Base-by-base conservation (phyloP, 64 coral and sea anemone genomes). In the Dendrophyllia cribrosa region DNA sequence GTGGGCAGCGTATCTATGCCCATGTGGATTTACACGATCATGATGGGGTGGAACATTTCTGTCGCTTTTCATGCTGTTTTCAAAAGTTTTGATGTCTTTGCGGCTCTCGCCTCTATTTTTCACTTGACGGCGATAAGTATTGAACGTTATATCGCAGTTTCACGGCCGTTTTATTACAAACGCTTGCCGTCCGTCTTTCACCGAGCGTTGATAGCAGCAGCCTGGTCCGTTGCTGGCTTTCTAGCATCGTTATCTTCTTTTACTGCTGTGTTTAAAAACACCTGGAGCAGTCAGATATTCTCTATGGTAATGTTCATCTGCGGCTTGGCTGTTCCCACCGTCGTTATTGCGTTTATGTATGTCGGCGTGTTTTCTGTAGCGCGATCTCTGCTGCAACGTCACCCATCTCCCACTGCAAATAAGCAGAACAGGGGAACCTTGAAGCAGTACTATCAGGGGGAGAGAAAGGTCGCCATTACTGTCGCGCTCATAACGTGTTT, bases 81-180 rank as follows among this genome's bases (percentile, higher is more conserved):
- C 15, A 75, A 74, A 49, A 80, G 77, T 22, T 49, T 96, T 59
- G 94, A 96, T 34, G 81, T 91, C 50, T 75, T 96, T 48, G 66
- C 94, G 3, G 94, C 90, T 13, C 61, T 91, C n/a, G 89, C 90
- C 43, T 96, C 94, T n/a, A 82, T 89, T 49, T 69, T 92, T 45
- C 94, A 96, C 14, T 64, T 95, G 64, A 95, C 89, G 7, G 89
- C 79, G 14, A 95, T 95, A 50, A 88, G 90, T 24, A 52, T 96
- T 24, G 95, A 96, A 46, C 78, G 95, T 21, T 96, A 90, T 64
- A 60, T 96, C 2, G 91, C 90, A 19, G 92, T 96, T 70, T 92
- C 95, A 5, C 86, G 83, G 46, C 95, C 95, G 17, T 89, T 96
- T 82, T 75, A 71, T 60, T 91, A 96, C 73, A 77, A 77, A 56